Evolutionary conservation across 2,113 vertebrate species (phyloP).

Genomic region (Cololabis saira): DNA sequence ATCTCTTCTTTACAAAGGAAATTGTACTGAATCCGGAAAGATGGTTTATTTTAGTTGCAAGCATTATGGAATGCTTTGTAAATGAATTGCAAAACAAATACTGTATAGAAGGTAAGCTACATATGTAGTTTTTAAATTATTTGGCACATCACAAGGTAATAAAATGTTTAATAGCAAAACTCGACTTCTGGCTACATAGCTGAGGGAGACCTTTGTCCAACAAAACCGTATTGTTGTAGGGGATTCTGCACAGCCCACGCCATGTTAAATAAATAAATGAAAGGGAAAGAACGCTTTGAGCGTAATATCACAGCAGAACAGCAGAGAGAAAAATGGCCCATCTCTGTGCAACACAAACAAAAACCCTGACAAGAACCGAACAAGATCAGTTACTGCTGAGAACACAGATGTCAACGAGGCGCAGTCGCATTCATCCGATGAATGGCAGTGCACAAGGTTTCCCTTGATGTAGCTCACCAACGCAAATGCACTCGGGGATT

Average conservation of each 20-base stretch:
- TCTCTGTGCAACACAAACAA: background rate
- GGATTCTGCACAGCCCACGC: background rate
- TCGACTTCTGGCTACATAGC: background rate
- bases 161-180: background rate
- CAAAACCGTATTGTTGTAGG: background rate
- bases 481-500: conserved; percentile 3
- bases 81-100: background rate
- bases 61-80: background rate
- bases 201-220: conserved; percentile 4
- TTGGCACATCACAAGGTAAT: background rate
- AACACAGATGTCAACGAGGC: conserved; percentile 24
- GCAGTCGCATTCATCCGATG: conserved; percentile 13
- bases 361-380: conserved; percentile 9
- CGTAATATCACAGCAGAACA: background rate
- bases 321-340: background rate
- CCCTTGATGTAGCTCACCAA: background rate
- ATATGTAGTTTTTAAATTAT: background rate
- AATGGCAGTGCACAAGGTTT: background rate
- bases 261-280: background rate
- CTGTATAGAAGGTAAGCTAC: background rate
- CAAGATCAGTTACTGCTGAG: conserved; percentile 1
- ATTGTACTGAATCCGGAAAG: background rate
- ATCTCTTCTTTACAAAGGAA: background rate
- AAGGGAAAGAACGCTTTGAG: background rate
- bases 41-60: no score